Base-by-base conservation (phyloP, 2,797 vertebrate species). In the Chrysocyon brachyurus region DNA sequence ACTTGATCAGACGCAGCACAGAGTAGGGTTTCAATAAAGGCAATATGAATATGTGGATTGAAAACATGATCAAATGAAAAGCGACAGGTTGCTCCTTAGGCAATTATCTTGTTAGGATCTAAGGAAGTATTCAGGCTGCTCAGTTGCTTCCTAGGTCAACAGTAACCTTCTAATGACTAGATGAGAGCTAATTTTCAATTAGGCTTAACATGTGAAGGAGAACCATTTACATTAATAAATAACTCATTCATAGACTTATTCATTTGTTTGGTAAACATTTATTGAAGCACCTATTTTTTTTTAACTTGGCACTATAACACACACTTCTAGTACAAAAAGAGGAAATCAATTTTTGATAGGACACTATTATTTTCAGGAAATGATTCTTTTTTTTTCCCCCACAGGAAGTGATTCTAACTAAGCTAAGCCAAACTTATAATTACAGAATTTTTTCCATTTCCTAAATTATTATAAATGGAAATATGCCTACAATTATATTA, bases 401-500 rank as follows among this genome's bases (percentile, higher is more conserved):
- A 31, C 6, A 56, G 10, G 19, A 94, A 95, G 88, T 61, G 26
- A 84, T 78, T 91, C n/a, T 92, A 90, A 66, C 5, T 77, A 70
- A 84, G 17, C 33, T 31, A 94, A 93, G 72, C 11, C 17, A 96
- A 95, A 87, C 64, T 87, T 33, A 16, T 3, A 91, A 15, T 93
- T 87, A 91, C 2, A 95, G 28, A 87, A 83, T 91, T 95, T 89
- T 88, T 7, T 68, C 22, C 8, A 87, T 83, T 96, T 90, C 40
- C 54, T 92, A 95, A 88, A 93, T 90, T 91, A 49, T 84, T 77
- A 84, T 72, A 92, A 85, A 73, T 83, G 31, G 16, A 95, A 90
- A 95, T 87, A 87, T 24, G 16, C 21, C 36, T 84, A 66, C 0
- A 95, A 75, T 70, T 91, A 96, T 92, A 56, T 59, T 87, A 72